These are phyloP conservation scores for Sclerurus mexicanus DNA, from an alignment of 2,113 vertebrate species.

Conservation along the genomic window DNA sequence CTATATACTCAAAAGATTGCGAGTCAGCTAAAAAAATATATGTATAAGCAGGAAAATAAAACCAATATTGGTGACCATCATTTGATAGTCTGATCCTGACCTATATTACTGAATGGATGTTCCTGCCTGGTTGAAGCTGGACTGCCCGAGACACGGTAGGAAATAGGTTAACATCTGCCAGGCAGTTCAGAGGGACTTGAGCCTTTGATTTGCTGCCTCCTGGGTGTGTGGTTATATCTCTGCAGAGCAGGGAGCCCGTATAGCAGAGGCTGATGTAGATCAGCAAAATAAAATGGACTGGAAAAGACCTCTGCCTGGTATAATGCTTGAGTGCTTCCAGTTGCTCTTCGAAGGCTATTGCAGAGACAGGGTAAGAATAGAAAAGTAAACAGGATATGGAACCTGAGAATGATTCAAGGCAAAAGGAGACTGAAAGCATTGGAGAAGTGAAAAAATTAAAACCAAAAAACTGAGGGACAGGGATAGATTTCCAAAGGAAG, in stretches of 20 bases:
- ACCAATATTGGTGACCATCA: fast-evolving
- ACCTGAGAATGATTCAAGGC: neutral
- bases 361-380: neutral
- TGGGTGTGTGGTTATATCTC: neutral
- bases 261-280: neutral
- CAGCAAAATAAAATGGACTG: neutral
- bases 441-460: neutral
- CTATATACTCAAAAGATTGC: neutral
- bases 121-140: fast-evolving
- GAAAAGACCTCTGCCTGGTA: neutral
- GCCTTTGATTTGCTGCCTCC: neutral
- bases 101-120: fast-evolving
- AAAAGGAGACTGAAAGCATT: neutral
- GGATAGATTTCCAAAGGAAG: neutral
- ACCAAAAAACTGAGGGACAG: neutral
- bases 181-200: neutral
- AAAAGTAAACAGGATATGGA: neutral
- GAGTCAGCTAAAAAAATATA: neutral
- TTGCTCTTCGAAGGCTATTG: neutral
- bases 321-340: neutral
- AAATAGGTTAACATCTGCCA: neutral
- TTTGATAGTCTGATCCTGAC: neutral
- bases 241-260: neutral
- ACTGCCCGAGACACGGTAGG: fast-evolving
- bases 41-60: neutral